A percentile compares a stretch with the other conserved stretches of the same genome.
phyloP scores from a whole-genome alignment of 2,113 vertebrate species.

The Cryptomyrus ogoouensis region DNA sequence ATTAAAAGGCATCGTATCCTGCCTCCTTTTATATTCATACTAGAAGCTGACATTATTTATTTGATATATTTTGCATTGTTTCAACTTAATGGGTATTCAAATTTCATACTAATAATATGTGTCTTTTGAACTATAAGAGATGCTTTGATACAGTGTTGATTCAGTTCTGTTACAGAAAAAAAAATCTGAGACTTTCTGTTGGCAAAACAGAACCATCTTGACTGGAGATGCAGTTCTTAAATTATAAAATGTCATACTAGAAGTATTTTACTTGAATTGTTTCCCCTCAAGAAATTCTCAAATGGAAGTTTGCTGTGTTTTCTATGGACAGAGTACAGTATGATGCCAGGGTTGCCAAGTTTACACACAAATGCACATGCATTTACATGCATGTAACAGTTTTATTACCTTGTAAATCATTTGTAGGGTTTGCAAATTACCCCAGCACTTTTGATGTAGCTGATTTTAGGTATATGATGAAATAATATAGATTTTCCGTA shows the following conservation, averaged over 20 bases:
- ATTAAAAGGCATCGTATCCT: neutral
- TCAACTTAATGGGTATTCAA: neutral
- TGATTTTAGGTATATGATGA: too few relatives aligned
- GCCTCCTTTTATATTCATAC: neutral
- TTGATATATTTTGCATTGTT: neutral
- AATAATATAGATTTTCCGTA: too few relatives aligned
- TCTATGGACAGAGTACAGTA: neutral
- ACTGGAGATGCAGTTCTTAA: neutral
- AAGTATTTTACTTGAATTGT: neutral
- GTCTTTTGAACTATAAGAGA: neutral
- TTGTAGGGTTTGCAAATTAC: too few relatives aligned
- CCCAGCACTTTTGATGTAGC: too few relatives aligned
- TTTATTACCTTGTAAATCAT: too few relatives aligned
- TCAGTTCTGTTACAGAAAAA: neutral
- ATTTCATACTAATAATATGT: neutral
- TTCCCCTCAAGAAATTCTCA: neutral
- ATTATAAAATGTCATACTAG: neutral
- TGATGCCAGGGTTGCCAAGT: too few relatives aligned
- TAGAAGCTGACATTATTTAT: neutral
- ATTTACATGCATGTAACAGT: too few relatives aligned
- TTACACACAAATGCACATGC: too few relatives aligned
- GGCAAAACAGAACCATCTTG: neutral
- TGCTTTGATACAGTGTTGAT: neutral
- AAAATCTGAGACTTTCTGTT: neutral
- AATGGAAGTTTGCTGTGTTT: neutral